Evolutionary conservation across 1,140 invertebrate genomes (phyloP).

Genomic region (Sweltsa coloradensis): DNA sequence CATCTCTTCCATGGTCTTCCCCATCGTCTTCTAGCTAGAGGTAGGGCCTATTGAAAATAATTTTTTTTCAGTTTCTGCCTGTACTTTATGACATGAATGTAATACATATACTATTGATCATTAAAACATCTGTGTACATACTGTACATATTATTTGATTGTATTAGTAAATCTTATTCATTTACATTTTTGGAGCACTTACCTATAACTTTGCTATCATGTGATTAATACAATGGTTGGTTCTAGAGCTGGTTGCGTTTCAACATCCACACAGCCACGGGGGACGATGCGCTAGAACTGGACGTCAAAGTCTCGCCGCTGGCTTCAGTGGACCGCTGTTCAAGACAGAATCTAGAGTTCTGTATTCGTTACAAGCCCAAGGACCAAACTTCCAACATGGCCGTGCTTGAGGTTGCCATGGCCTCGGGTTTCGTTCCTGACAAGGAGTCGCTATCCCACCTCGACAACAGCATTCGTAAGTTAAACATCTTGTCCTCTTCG

Average conservation of each 20-base stretch:
- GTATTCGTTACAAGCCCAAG: constrained; percentile 30
- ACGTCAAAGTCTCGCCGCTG: constrained; percentile 23
- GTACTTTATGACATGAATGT: too few relatives aligned
- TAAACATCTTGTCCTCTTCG: background rate
- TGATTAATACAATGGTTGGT: too few relatives aligned
- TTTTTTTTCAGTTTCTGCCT: too few relatives aligned
- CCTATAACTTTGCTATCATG: too few relatives aligned
- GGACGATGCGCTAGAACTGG: constrained; percentile 32
- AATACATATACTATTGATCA: too few relatives aligned
- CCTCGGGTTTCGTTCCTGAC: constrained; percentile 48
- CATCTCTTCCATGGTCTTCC: too few relatives aligned
- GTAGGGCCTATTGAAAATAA: too few relatives aligned
- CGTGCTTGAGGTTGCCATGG: constrained; percentile 45
- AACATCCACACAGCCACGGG: constrained; percentile 30
- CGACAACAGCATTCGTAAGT: background rate
- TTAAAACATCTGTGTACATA: too few relatives aligned
- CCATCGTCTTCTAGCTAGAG: too few relatives aligned
- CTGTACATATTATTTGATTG: too few relatives aligned
- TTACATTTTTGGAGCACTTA: too few relatives aligned
- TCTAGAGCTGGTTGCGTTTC: constrained; percentile 39
- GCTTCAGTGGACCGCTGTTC: constrained; percentile 28
- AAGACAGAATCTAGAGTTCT: constrained; percentile 28
- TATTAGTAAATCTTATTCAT: too few relatives aligned
- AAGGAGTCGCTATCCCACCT: constrained; percentile 31
- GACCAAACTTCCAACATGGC: constrained; percentile 46